Percentiles rank a stretch among this genome's conserved stretches.
These are phyloP conservation scores for Drosophila chauvacae DNA, from an alignment of 1,140 invertebrate genomes.

Conservation along the genomic window DNA sequence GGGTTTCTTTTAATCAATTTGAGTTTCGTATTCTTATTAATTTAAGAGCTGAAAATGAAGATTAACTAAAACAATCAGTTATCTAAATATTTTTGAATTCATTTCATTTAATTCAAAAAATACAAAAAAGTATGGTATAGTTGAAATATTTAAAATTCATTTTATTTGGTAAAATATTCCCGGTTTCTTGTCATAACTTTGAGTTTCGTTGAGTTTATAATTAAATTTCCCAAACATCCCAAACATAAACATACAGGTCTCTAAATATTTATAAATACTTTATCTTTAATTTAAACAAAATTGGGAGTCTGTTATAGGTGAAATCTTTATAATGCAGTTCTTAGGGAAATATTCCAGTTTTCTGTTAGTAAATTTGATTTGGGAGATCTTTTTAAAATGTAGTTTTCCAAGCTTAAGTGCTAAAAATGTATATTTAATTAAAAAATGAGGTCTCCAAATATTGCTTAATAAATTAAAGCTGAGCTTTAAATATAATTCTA, in stretches of 20 bases:
- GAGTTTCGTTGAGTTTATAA: too few relatives aligned
- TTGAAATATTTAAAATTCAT: too few relatives aligned
- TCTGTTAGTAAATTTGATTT: background rate
- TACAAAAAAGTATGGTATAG: too few relatives aligned
- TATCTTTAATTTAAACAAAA: background rate
- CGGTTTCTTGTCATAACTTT: too few relatives aligned
- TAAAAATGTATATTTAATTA: background rate
- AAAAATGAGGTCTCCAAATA: background rate
- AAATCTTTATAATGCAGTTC: background rate
- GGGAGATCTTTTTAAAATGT: rapidly evolving
- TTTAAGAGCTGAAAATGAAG: background rate
- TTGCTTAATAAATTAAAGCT: too few relatives aligned
- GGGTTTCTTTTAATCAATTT: too few relatives aligned
- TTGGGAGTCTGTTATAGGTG: background rate
- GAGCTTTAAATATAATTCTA: background rate
- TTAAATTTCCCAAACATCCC: too few relatives aligned
- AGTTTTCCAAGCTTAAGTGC: background rate
- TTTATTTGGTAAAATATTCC: too few relatives aligned
- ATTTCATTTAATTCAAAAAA: background rate
- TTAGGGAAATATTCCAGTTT: background rate
- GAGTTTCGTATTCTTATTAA: background rate
- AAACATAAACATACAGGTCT: too few relatives aligned
- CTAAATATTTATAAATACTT: too few relatives aligned
- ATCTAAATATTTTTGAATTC: too few relatives aligned
- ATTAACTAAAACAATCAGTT: too few relatives aligned